Conservation (phyloP, 2,888 invertebrate genomes). For the Hirtodrosophila confusa region DNA sequence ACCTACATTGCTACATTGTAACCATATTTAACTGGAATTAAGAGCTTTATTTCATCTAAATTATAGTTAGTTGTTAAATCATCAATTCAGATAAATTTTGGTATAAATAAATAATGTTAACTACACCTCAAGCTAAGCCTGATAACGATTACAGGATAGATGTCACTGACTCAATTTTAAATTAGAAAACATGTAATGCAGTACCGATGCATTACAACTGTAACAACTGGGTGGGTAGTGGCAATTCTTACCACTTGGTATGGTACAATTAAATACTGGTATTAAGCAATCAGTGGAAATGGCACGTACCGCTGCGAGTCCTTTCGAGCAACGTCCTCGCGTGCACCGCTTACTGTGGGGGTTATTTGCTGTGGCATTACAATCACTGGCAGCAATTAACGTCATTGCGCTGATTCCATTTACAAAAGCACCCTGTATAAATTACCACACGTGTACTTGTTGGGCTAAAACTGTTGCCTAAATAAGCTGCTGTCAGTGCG, state of each 20-base stretch:
- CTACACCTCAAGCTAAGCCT: too few species aligned
- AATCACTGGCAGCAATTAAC: constrained; percentile 63
- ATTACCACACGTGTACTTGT: not conserved
- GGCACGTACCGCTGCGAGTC: constrained; percentile 56
- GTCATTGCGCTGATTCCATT: constrained; percentile 22
- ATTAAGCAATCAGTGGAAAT: constrained; percentile 59
- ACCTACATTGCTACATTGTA: too few species aligned
- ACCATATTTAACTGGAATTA: too few species aligned
- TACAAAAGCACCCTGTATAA: constrained; percentile 39
- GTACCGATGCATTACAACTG: not conserved
- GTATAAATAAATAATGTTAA: too few species aligned
- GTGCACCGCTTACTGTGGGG: not conserved
- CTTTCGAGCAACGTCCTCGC: constrained; percentile 41
- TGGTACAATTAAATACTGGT: constrained; percentile 34
- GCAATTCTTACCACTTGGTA: constrained; percentile 9
- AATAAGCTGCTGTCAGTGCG: constrained; percentile 37
- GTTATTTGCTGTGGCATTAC: constrained; percentile 25
- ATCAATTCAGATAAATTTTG: too few species aligned
- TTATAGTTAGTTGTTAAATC: too few species aligned
- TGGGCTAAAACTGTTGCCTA: constrained; percentile 1
- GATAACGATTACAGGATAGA: too few species aligned
- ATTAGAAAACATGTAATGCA: too few species aligned
- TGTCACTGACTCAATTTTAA: too few species aligned
- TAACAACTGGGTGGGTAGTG: not conserved
- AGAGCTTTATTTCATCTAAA: too few species aligned